These are phyloP conservation scores for Echiichthys vipera DNA, from an alignment of 2,797 vertebrate genomes.

Conservation along the genomic window DNA sequence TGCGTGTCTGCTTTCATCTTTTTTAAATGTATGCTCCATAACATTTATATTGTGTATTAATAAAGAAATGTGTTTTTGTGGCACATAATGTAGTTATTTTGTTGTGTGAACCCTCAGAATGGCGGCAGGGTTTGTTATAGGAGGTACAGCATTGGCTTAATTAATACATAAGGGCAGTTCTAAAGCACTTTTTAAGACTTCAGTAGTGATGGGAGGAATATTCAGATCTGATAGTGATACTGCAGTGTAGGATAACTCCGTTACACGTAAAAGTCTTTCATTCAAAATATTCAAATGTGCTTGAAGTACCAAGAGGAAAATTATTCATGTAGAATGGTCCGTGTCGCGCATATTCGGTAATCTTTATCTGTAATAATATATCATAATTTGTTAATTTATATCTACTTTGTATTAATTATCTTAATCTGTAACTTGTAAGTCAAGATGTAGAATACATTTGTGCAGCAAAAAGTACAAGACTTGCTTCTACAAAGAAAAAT, in stretches of 20 bases:
- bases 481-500: background rate
- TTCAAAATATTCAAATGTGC: no score
- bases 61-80: conserved; percentile 12
- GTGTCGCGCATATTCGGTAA: background rate
- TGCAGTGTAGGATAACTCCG: background rate
- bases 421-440: background rate
- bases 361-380: background rate
- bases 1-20: background rate
- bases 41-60: conserved; percentile 14
- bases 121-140: background rate
- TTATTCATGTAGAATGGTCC: background rate
- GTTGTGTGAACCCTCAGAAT: background rate
- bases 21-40: conserved; percentile 7
- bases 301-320: background rate
- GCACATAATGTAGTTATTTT: background rate
- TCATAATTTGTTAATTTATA: no score
- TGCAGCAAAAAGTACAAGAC: background rate
- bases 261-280: background rate
- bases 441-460: background rate
- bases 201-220: background rate
- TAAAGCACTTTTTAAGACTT: background rate
- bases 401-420: background rate
- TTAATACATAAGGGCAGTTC: background rate
- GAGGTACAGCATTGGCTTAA: background rate
- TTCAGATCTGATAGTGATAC: background rate